phyloP scores from a whole-genome alignment of 2,113 vertebrate species.

The Regulus satrapa region DNA sequence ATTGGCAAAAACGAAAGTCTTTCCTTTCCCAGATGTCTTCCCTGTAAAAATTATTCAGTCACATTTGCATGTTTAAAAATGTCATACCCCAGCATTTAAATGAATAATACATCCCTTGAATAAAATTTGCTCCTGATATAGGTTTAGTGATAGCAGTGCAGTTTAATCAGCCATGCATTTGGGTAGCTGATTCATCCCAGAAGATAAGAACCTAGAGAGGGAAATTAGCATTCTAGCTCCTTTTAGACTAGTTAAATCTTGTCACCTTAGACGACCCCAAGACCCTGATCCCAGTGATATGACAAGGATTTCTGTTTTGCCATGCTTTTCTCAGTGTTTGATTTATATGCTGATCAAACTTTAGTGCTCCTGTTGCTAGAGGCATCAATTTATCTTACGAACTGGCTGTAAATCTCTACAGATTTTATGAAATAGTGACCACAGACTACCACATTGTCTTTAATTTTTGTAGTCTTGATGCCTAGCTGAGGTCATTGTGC shows the following conservation, averaged over 20 bases:
- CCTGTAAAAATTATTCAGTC: neutral
- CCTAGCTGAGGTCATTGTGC: neutral
- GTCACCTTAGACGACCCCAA: neutral
- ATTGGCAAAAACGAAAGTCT: neutral
- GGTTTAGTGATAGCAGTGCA: neutral
- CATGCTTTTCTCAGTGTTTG: neutral
- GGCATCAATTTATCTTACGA: neutral
- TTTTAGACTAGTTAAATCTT: neutral
- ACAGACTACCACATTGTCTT: neutral
- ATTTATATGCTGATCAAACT: neutral
- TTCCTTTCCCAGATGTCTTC: neutral
- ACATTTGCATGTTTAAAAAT: slow-evolving; percentile 1
- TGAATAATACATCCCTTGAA: neutral
- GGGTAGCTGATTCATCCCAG: neutral
- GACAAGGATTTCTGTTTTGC: neutral
- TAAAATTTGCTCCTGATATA: slow-evolving; percentile 5
- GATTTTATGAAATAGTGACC: neutral
- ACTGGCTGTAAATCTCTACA: neutral
- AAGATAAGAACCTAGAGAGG: neutral
- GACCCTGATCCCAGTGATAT: neutral
- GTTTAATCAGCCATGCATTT: neutral
- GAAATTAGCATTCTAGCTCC: neutral
- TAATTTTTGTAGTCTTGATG: neutral
- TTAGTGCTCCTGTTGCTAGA: neutral
- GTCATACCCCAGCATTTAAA: neutral